Evolutionary conservation across 2,113 vertebrate genomes (phyloP), one percentile per base, ranked within the genome.

Genomic region (Neodontobutis hainanensis): DNA sequence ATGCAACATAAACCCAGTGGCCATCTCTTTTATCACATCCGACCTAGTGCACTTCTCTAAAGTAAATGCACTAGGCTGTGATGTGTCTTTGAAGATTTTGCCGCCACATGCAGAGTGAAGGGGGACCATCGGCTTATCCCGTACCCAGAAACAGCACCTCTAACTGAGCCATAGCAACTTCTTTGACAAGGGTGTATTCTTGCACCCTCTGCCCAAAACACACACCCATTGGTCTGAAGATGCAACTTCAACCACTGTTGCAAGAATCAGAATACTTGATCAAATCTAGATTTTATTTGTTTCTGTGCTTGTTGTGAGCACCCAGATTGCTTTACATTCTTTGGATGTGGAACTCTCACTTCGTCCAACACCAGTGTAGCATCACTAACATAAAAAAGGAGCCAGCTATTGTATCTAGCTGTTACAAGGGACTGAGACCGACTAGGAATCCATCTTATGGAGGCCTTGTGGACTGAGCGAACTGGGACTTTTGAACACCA

Each of bases 1-100:
- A 99, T 99, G 97, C 97, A 98, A 99, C 97, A 94, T 99, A 99
- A 94, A 93, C 81, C 89, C 89, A 86, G 88, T 85, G 81, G 78
- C 73, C 44, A 35, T 73, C 58, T 68, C 61, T 83, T 70, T 65
- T 38, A 71, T 75, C 73, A 85, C 88, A 68, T 81, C 80, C 83
- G 79, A 68, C 83, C 82, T 38, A 75, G 86, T 84, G 80, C 82
- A 83, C 79, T 80, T 74, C 68, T 81, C 67, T 67, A 47, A 67
- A 78, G 75, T 70, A 38, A 83, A 66, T 65, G 85, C 85, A 73
- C 86, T 73, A 87, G 70, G 91, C 92, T 92, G 94, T 88, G 78
- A 84, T 79, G 88, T 85, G 82, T 70, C 70, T 72, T 60, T 93
- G 92, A 94, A 73, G 83, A 93, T 91, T 83, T 89, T 85, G 93